Base-by-base conservation (phyloP, 2,888 invertebrate genomes). In the Nomada ferruginata region DNA sequence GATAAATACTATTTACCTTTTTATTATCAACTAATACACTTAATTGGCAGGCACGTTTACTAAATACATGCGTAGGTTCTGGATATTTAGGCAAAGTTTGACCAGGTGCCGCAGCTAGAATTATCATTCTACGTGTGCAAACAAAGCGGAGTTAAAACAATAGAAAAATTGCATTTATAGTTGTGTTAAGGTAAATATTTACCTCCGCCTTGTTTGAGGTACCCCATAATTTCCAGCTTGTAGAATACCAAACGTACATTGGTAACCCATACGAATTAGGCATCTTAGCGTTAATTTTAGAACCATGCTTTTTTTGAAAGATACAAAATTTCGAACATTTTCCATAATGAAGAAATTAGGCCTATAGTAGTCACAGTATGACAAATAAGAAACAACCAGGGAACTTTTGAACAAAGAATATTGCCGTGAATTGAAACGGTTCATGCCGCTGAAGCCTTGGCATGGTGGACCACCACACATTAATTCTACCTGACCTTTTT, bases 381-480 rank as follows among this genome's bases (percentile, higher is more conserved):
- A 97, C 26, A 98, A 94, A 92, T 96, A 97, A 0, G 97, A 96
- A 0, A 97, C 97, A 26, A 98, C 96, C 18, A 98, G 94, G 0
- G 98, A 98, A 92, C 97, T 98, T 94, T 97, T 98, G 91, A 98
- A 97, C 85, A 96, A 95, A 2, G 97, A 97, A 93, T 97, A 97
- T 87, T 97, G 97, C 50, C 97, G 94, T 0, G 96, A 96, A 93
- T 97, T 97, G 93, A 98, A 98, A 70, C 97, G 94, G 93, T 98
- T 98, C 97, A 98, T 97, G 53, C 97, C 97, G 63, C 97, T 97
- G 94, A 98, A 98, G 4, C 98, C 98, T 93, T 98, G 98, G 91
- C 98, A 98, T 0, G 98, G 98, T 0, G 98, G 98, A 0, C 98
- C 98, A 13, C 98, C 98, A 90, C 97, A 97, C 47, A 98, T 93